Conservation (phyloP, 2,113 vertebrate species). For the Baryphthengus martii region DNA sequence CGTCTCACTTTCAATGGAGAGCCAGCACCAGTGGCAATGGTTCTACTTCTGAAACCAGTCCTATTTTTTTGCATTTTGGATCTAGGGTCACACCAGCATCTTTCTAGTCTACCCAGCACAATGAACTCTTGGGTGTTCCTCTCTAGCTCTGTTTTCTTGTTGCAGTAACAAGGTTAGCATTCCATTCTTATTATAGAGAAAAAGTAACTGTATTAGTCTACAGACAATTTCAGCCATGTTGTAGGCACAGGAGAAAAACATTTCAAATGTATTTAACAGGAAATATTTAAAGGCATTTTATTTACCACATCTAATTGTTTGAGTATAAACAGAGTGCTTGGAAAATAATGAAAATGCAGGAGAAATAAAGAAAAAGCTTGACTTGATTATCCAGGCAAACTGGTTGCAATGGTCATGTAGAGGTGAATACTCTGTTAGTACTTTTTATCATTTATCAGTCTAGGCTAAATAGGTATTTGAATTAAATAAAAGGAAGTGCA, state of each 20-base stretch:
- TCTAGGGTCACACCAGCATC: not conserved
- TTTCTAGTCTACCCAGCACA: not conserved
- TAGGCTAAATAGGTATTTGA: not conserved
- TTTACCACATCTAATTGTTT: not conserved
- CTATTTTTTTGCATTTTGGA: not conserved
- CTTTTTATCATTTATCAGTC: not conserved
- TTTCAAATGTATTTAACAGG: not conserved
- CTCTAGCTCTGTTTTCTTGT: not conserved
- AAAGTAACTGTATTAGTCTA: not conserved
- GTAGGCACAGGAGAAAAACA: not conserved
- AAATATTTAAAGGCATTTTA: not conserved
- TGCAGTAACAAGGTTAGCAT: not conserved
- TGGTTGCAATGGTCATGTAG: accelerated
- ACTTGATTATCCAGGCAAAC: not conserved
- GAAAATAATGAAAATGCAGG: not conserved
- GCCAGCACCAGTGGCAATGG: not conserved
- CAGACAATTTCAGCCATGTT: not conserved
- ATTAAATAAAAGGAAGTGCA: not conserved
- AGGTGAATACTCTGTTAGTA: not conserved
- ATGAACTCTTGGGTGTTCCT: not conserved
- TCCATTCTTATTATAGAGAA: not conserved
- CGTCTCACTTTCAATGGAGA: not conserved
- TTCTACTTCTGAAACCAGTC: not conserved
- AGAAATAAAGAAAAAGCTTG: not conserved
- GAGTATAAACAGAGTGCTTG: not conserved